Evolutionary conservation across 2,797 vertebrate species (phyloP), one percentile per base, ranked within the genome.

Genomic region (Gallinago solitaria): DNA sequence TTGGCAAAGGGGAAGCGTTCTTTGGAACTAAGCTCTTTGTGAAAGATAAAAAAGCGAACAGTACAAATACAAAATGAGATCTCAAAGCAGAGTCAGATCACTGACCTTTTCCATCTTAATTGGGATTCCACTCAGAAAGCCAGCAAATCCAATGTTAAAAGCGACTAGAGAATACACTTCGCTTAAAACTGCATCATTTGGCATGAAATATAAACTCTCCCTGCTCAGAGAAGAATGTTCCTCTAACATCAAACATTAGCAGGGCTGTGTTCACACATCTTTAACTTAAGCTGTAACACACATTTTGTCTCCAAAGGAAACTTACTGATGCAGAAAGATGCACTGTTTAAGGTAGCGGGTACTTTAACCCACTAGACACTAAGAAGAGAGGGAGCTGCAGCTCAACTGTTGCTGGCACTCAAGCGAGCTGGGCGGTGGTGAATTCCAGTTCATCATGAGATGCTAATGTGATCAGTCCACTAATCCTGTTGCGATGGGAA

Each of bases 131-230:
- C 23, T 57, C 25, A 64, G 78, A 77, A 74, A 92, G 64, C 39
- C 68, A 87, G 80, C 77, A 97, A 97, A 95, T 78, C 91, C 92
- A 90, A 77, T 28, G n/a, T 87, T 95, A 96, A 95, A 95, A 60
- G 90, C 14, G 43, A 95, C 88, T 69, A 68, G 86, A 90, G 96
- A 89, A 97, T 82, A 97, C 37, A 87, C 83, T 89, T 14, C 3
- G n/a, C 95, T 87, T 94, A 84, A 85, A 98, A 96, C 87, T 89
- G 60, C 96, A 96, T 96, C 88, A 53, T 48, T 81, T 89, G 41
- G 69, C 79, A 86, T 30, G 41, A 88, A 77, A 53, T 11, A 7
- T 20, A 57, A 89, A 87, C 51, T 70, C 45, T 6, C 57, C 11
- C 28, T 43, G 94, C 75, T 88, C 96, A 95, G 95, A 97, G 60